Evolutionary conservation across 30 jellyfish, hydroid and myxozoan genomes (phyloP).

Genomic region (Pelagia noctiluca): DNA sequence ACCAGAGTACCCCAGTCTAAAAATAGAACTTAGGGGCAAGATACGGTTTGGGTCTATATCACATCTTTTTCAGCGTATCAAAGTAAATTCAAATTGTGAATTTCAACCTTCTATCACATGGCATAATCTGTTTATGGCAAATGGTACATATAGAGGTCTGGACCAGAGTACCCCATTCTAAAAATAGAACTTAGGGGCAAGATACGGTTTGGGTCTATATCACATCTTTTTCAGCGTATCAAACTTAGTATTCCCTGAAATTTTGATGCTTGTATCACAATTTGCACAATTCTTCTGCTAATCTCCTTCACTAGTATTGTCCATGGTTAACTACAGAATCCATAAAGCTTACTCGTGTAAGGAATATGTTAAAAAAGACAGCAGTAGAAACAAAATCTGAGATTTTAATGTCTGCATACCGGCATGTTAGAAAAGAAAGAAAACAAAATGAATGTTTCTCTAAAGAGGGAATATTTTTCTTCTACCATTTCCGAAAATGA

Average conservation of each 20-base stretch:
- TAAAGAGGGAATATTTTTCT: no score
- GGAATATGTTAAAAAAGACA: no score
- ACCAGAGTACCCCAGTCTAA: not conserved
- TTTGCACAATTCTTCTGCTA: not conserved
- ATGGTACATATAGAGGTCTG: not conserved
- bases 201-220: not conserved
- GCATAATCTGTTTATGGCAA: not conserved
- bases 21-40: not conserved
- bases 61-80: not conserved
- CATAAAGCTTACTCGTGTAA: no score
- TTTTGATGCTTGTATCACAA: not conserved
- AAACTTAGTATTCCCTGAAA: not conserved
- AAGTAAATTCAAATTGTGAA: not conserved
- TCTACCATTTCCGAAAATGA: no score
- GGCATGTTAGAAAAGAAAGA: no score
- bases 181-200: constrained; percentile 1
- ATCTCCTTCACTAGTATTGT: not conserved
- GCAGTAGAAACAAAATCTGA: no score
- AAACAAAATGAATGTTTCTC: no score
- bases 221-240: not conserved
- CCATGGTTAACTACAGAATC: no score
- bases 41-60: not conserved
- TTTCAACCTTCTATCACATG: not conserved
- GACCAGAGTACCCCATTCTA: not conserved
- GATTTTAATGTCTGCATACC: no score